Evolutionary conservation across 2,888 invertebrate species (phyloP).

Genomic region (Dexiosoma caninum): DNA sequence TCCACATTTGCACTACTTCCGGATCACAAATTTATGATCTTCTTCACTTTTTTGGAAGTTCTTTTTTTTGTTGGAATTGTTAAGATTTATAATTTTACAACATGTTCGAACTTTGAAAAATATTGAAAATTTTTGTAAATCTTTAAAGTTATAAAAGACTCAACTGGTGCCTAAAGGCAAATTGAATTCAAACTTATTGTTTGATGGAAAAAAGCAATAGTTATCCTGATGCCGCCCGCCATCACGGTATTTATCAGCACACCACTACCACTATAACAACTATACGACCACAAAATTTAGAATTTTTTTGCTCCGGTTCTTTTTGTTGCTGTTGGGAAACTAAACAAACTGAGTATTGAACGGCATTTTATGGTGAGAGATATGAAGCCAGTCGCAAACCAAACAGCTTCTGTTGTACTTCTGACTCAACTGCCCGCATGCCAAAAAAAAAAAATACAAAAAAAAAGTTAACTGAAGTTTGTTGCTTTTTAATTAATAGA

Average conservation of each 20-base stretch:
- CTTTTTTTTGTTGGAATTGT: no score
- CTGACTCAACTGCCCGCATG: background rate
- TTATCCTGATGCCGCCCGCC: conserved; percentile 13
- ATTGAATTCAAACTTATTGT: conserved; percentile 31
- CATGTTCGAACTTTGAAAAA: no score
- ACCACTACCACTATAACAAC: conserved; percentile 13
- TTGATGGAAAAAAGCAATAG: conserved; percentile 13
- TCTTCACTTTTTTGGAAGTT: no score
- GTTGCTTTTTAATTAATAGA: conserved; percentile 77
- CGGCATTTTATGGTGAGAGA: background rate
- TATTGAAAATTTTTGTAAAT: no score
- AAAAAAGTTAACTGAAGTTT: conserved; percentile 63
- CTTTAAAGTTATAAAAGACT: background rate
- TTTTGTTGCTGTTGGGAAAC: background rate
- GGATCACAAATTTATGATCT: no score
- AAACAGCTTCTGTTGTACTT: background rate
- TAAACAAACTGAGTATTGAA: conserved; percentile 31
- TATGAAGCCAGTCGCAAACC: background rate
- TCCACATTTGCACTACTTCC: no score
- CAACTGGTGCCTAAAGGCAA: conserved; percentile 21
- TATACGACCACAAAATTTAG: conserved; percentile 23
- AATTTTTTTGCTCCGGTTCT: background rate
- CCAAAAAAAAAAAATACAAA: background rate
- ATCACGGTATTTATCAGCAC: conserved; percentile 12
- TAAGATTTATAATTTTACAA: no score